These are phyloP conservation scores for Glaucidium brasilianum DNA, from an alignment of 2,113 vertebrate genomes.

Conservation along the genomic window DNA sequence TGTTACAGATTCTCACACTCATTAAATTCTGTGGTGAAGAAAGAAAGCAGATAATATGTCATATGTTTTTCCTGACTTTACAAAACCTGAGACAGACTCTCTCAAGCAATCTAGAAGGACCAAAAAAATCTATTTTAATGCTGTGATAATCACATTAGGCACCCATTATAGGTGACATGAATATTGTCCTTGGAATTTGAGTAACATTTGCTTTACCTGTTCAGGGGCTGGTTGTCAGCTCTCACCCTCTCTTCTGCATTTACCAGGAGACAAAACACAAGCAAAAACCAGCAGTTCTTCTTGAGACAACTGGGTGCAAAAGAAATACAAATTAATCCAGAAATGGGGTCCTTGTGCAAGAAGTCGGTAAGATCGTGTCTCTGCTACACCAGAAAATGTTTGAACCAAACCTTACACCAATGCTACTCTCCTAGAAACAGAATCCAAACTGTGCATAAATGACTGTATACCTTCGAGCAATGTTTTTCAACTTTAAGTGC, in stretches of 20 bases:
- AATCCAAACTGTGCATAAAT: neutral
- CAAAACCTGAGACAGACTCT: neutral
- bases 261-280: constrained; percentile 75
- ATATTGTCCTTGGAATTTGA: neutral
- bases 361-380: neutral
- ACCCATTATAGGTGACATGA: neutral
- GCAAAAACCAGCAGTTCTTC: constrained; percentile 72
- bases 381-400: neutral
- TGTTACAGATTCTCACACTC: neutral
- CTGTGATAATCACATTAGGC: neutral
- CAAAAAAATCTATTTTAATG: neutral
- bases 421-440: neutral
- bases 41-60: neutral
- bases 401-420: neutral
- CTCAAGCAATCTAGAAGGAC: neutral
- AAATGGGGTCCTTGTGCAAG: neutral
- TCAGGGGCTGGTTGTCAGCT: constrained; percentile 74
- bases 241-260: constrained; percentile 80
- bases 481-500: neutral
- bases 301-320: constrained; percentile 75
- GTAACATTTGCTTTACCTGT: constrained; percentile 62
- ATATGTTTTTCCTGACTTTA: neutral
- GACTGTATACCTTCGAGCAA: neutral
- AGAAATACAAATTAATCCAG: neutral
- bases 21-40: neutral